Percentiles rank a stretch among this genome's conserved stretches.
These are phyloP conservation scores for Gulo gulo DNA, from an alignment of 2,113 vertebrate genomes.

Conservation along the genomic window DNA sequence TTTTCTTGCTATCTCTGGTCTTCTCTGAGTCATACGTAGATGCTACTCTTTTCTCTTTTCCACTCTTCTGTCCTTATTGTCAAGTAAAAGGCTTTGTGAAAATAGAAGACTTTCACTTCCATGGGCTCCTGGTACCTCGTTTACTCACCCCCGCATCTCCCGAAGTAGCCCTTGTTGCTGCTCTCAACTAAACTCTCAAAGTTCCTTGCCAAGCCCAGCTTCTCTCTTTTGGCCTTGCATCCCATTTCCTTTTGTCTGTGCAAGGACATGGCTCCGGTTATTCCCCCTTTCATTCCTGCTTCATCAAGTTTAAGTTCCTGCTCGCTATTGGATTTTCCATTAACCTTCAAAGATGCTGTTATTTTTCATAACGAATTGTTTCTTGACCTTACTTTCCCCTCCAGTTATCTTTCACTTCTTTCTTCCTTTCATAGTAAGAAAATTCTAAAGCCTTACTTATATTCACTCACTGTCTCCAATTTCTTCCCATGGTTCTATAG, in stretches of 20 bases:
- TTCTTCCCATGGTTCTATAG: background rate
- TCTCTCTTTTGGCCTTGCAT: background rate
- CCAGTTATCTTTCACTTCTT: background rate
- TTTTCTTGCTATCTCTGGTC: background rate
- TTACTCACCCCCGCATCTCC: background rate
- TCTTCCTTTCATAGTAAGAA: background rate
- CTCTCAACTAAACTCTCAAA: background rate
- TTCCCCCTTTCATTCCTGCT: background rate
- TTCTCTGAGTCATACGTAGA: background rate
- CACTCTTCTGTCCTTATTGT: background rate
- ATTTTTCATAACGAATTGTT: background rate
- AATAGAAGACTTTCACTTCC: background rate
- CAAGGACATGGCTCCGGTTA: background rate
- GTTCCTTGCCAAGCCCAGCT: background rate
- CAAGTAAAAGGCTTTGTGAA: background rate
- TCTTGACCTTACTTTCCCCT: background rate
- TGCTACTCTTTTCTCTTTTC: background rate
- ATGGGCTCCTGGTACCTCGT: background rate
- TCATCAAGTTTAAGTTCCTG: background rate
- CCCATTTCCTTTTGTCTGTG: background rate
- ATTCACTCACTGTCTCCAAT: background rate
- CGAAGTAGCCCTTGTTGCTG: background rate
- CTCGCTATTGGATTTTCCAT: background rate
- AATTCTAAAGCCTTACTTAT: background rate
- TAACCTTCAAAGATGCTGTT: background rate